phyloP scores from a whole-genome alignment of 2,113 vertebrate genomes.

The Ptyas mucosa region DNA sequence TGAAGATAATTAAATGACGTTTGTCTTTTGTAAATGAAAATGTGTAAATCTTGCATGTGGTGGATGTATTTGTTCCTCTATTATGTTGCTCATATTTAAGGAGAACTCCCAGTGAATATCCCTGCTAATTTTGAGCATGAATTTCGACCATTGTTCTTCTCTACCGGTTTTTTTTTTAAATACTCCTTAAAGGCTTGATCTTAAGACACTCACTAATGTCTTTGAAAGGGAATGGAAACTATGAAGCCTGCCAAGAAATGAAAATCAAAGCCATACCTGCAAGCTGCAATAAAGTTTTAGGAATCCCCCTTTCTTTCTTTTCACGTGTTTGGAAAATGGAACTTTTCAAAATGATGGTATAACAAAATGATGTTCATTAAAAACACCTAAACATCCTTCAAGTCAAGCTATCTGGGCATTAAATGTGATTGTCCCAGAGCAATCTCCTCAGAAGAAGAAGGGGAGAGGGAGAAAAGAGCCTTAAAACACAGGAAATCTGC shows the following conservation, averaged over 20 bases:
- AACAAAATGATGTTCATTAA: conserved; percentile 41
- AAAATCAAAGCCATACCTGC: conserved; percentile 71
- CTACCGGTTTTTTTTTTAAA: conserved; percentile 33
- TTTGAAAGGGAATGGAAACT: conserved; percentile 59
- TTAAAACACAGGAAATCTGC: conserved; percentile 78
- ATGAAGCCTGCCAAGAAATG: conserved; percentile 53
- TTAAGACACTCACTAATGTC: conserved; percentile 49
- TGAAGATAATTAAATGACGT: conserved; percentile 38
- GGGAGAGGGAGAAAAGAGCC: conserved; percentile 34
- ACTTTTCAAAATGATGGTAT: conserved; percentile 59
- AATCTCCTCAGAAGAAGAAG: conserved; percentile 45
- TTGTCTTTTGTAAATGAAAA: conserved; percentile 40
- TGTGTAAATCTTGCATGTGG: conserved; percentile 33
- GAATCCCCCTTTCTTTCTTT: conserved; percentile 57
- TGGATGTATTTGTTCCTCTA: not conserved
- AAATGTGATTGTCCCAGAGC: conserved; percentile 55
- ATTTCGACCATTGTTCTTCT: conserved; percentile 49
- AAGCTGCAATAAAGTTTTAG: conserved; percentile 54
- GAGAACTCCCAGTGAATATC: conserved; percentile 30
- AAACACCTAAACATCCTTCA: conserved; percentile 58
- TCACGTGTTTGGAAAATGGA: conserved; percentile 59
- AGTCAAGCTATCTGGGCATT: conserved; percentile 40
- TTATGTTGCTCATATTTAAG: conserved; percentile 31
- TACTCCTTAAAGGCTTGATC: not conserved
- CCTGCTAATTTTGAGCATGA: conserved; percentile 58